Percentiles rank a stretch among this genome's conserved stretches.
Conservation (phyloP, 2,113 vertebrate genomes). For the Eretmochelys imbricata region DNA sequence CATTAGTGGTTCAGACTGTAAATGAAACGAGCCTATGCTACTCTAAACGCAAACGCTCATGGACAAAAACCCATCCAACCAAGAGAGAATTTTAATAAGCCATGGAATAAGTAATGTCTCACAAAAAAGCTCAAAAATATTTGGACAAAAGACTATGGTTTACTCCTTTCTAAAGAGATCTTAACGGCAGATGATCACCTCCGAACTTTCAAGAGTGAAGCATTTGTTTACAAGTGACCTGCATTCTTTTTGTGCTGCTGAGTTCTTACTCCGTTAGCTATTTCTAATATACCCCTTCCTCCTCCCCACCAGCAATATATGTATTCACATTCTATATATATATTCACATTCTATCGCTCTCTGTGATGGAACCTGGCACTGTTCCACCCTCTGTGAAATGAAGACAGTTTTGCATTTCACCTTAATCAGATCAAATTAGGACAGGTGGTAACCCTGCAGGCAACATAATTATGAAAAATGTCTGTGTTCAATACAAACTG, state of each 20-base stretch:
- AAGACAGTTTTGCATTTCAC: conserved; percentile 77
- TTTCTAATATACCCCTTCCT: not conserved
- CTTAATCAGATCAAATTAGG: conserved; percentile 80
- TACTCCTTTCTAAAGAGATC: conserved; percentile 34
- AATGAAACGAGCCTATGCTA: conserved; percentile 13
- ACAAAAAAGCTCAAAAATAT: not conserved
- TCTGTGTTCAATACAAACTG: conserved; percentile 57
- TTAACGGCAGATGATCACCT: conserved; percentile 17
- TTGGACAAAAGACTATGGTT: not conserved
- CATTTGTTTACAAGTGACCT: conserved; percentile 1
- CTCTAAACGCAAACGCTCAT: conserved; percentile 60
- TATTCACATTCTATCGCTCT: conserved; percentile 20
- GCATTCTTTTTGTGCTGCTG: not conserved
- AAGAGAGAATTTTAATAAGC: conserved; percentile 62
- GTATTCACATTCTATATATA: too few relatives aligned
- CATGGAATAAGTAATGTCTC: conserved; percentile 23
- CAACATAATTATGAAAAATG: conserved; percentile 80
- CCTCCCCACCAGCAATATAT: not conserved
- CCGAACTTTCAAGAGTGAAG: not conserved
- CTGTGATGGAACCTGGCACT: conserved; percentile 44
- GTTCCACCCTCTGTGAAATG: conserved; percentile 61
- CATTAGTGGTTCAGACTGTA: conserved; percentile 36
- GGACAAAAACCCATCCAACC: conserved; percentile 48
- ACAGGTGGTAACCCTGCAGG: conserved; percentile 82
- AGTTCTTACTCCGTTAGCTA: conserved; percentile 18